A percentile compares a stretch with the other conserved stretches of the same genome.
phyloP scores from a whole-genome alignment of 2,888 invertebrate genomes.

The Cheilosia scutellata region DNA sequence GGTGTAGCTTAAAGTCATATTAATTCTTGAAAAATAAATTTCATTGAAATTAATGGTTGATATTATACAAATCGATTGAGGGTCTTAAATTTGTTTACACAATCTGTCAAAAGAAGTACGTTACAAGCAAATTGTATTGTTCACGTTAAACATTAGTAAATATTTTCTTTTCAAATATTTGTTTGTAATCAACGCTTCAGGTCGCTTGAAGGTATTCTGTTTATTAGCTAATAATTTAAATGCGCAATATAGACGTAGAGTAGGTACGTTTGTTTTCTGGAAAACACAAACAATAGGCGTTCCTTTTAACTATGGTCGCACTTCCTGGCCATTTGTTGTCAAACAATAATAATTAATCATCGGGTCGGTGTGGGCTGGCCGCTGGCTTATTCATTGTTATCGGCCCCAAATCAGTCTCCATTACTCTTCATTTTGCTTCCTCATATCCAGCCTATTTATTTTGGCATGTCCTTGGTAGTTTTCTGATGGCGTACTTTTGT shows the following conservation, averaged over 20 bases:
- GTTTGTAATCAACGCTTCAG: background rate
- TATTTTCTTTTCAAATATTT: background rate
- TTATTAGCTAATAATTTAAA: slow-evolving; percentile 20
- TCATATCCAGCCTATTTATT: background rate
- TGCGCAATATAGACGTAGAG: background rate
- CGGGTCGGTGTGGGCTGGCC: slow-evolving; percentile 1
- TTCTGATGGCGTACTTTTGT: background rate
- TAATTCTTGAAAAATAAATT: too few relatives aligned
- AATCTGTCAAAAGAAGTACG: too few relatives aligned
- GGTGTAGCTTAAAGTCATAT: too few relatives aligned
- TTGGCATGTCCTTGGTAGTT: slow-evolving; percentile 6
- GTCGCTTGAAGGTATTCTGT: slow-evolving; percentile 5
- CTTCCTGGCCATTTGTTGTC: slow-evolving; percentile 9
- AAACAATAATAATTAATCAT: slow-evolving; percentile 41
- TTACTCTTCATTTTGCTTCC: slow-evolving; percentile 5
- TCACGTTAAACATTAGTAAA: background rate
- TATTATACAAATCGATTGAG: too few relatives aligned
- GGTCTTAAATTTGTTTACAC: too few relatives aligned
- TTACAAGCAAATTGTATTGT: background rate
- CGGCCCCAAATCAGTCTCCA: slow-evolving; percentile 3
- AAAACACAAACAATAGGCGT: slow-evolving; percentile 16
- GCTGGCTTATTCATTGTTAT: slow-evolving; percentile 12
- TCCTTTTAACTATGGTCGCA: slow-evolving; percentile 2
- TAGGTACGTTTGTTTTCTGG: background rate
- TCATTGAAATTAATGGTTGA: too few relatives aligned